These are phyloP conservation scores for Nannobrachium achirus DNA, from an alignment of 2,113 vertebrate species.

Conservation along the genomic window DNA sequence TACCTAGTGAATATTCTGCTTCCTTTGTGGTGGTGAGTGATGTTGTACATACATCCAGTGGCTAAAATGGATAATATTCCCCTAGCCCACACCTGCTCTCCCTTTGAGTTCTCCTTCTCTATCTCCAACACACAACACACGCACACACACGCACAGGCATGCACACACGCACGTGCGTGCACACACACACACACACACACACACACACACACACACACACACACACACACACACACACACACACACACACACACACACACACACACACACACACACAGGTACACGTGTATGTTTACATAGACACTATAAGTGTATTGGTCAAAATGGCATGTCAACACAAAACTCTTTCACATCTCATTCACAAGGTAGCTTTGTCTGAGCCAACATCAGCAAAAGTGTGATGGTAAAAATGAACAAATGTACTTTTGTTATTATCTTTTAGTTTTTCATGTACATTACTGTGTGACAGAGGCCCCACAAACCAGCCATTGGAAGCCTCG, in stretches of 20 bases:
- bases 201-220: conserved; percentile 28
- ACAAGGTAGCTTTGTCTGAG: conserved; percentile 48
- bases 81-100: conserved; percentile 53
- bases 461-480: background rate
- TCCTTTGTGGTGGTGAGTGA: conserved; percentile 60
- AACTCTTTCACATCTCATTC: conserved; percentile 40
- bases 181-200: conserved; percentile 19
- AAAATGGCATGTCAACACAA: conserved; percentile 39
- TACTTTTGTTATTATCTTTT: background rate
- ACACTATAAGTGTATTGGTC: conserved; percentile 43
- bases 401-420: background rate
- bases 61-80: conserved; percentile 37
- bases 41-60: conserved; percentile 62
- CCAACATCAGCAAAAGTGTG: conserved; percentile 46
- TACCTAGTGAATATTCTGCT: conserved; percentile 47
- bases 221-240: conserved; percentile 41
- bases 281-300: conserved; percentile 64
- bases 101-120: background rate
- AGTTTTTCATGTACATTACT: background rate
- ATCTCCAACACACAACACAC: conserved; percentile 11
- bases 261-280: conserved; percentile 62
- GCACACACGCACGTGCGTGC: conserved; percentile 60
- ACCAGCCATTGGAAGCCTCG: conserved; percentile 21
- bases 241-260: too few relatives aligned
- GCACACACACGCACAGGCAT: conserved; percentile 23